A percentile compares a stretch with the other conserved stretches of the same genome.
phyloP scores from a whole-genome alignment of 2,888 invertebrate genomes.

The Phortica magna region DNA sequence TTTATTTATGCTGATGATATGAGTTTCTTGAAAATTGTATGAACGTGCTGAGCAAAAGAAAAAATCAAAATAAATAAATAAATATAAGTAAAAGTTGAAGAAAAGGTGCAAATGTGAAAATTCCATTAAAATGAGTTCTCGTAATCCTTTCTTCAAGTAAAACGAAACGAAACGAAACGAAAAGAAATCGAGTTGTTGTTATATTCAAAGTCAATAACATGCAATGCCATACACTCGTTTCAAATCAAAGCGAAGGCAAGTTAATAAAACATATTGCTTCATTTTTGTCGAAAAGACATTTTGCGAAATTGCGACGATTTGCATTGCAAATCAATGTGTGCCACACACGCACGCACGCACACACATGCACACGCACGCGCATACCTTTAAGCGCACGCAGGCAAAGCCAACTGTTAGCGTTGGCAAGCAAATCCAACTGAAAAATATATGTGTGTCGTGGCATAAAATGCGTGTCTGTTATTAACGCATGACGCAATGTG shows the following conservation, averaged over 20 bases:
- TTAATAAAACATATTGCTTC: conserved; percentile 72
- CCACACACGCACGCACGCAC: too few species aligned
- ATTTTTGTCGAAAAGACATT: conserved; percentile 67
- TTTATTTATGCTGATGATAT: conserved; percentile 15
- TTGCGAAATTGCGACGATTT: conserved; percentile 69
- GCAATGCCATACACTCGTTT: neutral
- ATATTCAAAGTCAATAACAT: neutral
- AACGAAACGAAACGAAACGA: conserved; percentile 35
- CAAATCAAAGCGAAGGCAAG: conserved; percentile 61
- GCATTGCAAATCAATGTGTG: conserved; percentile 65
- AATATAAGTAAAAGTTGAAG: neutral
- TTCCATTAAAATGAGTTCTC: conserved; percentile 1
- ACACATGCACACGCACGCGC: too few species aligned
- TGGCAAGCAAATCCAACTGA: conserved; percentile 34
- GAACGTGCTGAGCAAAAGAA: neutral
- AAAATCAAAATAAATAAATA: neutral
- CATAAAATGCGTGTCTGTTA: too few species aligned
- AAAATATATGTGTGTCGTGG: conserved; percentile 56
- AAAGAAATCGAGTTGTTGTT: conserved; percentile 33
- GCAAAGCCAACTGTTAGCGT: too few species aligned
- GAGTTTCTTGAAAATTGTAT: neutral
- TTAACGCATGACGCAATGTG: too few species aligned
- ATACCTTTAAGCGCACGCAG: too few species aligned
- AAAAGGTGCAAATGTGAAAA: conserved; percentile 20
- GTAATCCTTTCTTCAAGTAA: conserved; percentile 1